Percentiles rank a stretch among this genome's conserved stretches.
Evolutionary conservation across 1,140 invertebrate genomes (phyloP).

Genomic region (Zaprionus gabonicus): DNA sequence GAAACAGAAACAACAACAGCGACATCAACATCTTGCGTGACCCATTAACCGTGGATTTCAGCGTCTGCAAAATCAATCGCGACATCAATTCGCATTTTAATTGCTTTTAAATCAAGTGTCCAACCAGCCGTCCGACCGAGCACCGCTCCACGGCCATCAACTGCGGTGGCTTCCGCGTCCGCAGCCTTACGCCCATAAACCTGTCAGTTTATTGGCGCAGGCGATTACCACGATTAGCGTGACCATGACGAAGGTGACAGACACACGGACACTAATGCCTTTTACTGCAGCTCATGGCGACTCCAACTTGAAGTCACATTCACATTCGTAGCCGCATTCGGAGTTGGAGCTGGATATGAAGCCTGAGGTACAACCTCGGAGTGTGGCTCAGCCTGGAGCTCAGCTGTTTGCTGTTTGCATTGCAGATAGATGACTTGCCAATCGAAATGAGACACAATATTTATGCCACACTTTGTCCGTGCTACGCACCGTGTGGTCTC

Average conservation of each 20-base stretch:
- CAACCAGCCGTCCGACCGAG: constrained; percentile 2
- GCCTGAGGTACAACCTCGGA: neutral
- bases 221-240: constrained; percentile 80
- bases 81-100: constrained; percentile 78
- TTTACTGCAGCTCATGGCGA: constrained; percentile 55
- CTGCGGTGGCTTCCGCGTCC: constrained; percentile 24
- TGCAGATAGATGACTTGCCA: constrained; percentile 66
- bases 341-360: neutral
- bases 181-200: constrained; percentile 60
- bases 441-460: constrained; percentile 69
- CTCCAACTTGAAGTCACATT: neutral
- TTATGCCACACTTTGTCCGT: constrained; percentile 69
- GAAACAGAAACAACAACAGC: neutral
- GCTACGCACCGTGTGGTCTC: constrained; percentile 58
- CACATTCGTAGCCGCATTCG: neutral
- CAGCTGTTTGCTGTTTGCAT: constrained; percentile 11
- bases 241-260: constrained; percentile 83
- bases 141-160: neutral
- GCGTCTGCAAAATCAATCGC: constrained; percentile 62
- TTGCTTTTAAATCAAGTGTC: constrained; percentile 78
- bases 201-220: constrained; percentile 81
- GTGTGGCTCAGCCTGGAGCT: neutral
- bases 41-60: constrained; percentile 39
- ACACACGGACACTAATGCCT: constrained; percentile 79
- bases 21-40: constrained; percentile 72